Conservation (phyloP, 2,113 vertebrate genomes). For the Gymnorhina tibicen region DNA sequence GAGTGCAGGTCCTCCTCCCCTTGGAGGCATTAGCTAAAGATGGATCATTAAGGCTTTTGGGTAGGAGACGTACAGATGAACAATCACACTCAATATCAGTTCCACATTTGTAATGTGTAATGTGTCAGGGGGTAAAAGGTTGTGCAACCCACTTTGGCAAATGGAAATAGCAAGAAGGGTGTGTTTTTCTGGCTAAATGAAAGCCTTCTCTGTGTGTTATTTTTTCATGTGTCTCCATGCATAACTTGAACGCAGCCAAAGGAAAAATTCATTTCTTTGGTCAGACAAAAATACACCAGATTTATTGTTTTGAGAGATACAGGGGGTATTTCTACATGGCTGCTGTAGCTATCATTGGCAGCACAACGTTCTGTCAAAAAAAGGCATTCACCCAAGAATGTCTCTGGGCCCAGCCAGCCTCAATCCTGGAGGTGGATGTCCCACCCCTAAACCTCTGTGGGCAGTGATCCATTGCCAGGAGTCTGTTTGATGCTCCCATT, state of each 20-base stretch:
- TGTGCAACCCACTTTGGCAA: neutral
- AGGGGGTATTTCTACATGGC: neutral
- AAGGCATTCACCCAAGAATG: neutral
- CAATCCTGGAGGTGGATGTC: neutral
- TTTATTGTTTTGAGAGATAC: slow-evolving; percentile 43
- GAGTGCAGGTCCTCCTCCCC: neutral
- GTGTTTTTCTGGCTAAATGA: neutral
- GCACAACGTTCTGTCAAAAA: neutral
- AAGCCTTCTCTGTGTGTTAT: neutral
- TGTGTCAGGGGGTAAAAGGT: neutral
- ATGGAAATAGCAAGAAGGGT: neutral
- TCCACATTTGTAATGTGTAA: neutral
- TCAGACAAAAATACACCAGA: slow-evolving; percentile 2
- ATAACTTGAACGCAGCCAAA: neutral
- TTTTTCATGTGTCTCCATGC: neutral
- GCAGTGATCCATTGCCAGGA: slow-evolving; percentile 71
- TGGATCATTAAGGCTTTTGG: neutral
- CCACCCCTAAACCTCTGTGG: slow-evolving; percentile 78
- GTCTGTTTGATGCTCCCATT: slow-evolving; percentile 70
- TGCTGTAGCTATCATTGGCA: neutral
- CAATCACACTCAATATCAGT: neutral
- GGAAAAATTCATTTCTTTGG: neutral
- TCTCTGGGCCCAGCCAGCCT: neutral
- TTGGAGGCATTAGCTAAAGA: neutral
- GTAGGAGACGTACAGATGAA: neutral